phyloP scores from a whole-genome alignment of 2,113 vertebrate species.

The Sceloporus undulatus region DNA sequence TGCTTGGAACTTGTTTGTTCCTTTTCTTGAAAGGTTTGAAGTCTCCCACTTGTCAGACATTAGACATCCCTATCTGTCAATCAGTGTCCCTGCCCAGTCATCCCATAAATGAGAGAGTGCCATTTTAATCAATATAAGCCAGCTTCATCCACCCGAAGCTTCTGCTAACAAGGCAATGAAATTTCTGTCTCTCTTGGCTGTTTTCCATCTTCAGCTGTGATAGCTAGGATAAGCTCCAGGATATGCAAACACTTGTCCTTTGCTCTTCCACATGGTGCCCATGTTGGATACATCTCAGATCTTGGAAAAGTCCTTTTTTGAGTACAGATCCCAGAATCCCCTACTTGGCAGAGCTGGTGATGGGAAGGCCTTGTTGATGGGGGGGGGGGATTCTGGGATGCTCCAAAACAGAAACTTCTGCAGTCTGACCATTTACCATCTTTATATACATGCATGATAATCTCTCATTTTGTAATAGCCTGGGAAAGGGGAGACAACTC shows the following conservation, averaged over 20 bases:
- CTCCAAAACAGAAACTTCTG: neutral
- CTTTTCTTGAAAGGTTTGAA: constrained; percentile 9
- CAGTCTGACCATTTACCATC: neutral
- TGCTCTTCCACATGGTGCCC: neutral
- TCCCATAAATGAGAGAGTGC: neutral
- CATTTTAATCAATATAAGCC: neutral
- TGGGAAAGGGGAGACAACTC: neutral
- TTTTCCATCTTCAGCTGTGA: neutral
- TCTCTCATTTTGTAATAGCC: no score
- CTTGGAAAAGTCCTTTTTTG: no score
- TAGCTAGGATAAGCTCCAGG: neutral
- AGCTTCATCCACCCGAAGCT: neutral
- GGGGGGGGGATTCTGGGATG: no score
- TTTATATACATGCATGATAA: no score
- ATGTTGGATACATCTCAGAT: neutral
- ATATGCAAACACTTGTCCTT: neutral
- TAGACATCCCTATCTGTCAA: neutral
- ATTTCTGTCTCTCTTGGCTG: neutral
- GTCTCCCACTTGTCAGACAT: neutral
- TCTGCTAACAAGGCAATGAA: neutral
- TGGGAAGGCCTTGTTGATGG: no score
- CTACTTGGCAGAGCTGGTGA: no score
- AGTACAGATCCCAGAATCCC: no score
- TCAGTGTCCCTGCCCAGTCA: neutral
- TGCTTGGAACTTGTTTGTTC: neutral